Evolutionary conservation across 2,797 vertebrate species (phyloP).

Genomic region (Alcedo quadribrachys): DNA sequence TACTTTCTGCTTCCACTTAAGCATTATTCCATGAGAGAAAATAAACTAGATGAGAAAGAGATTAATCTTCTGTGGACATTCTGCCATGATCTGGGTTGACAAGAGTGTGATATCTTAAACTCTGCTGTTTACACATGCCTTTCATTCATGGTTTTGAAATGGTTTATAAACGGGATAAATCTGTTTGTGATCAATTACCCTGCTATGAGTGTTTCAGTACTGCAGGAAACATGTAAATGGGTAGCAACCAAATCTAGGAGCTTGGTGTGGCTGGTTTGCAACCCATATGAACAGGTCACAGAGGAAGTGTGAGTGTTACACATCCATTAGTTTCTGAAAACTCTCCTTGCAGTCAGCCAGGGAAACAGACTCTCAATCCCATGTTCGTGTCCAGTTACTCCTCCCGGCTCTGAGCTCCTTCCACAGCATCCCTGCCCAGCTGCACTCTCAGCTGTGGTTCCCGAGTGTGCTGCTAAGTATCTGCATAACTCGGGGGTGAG

Average conservation of each 20-base stretch:
- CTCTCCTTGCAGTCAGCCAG: background rate
- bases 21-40: background rate
- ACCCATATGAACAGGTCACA: background rate
- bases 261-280: background rate
- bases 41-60: background rate
- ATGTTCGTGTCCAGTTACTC: accelerated
- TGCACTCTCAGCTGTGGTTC: background rate
- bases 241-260: background rate
- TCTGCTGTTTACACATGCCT: background rate
- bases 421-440: background rate
- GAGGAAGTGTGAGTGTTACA: background rate
- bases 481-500: background rate
- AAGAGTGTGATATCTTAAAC: background rate
- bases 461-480: background rate
- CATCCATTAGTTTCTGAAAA: background rate
- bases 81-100: background rate
- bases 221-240: background rate
- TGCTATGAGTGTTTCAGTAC: background rate
- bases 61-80: background rate
- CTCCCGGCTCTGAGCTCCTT: background rate
- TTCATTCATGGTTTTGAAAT: background rate
- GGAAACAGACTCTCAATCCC: accelerated
- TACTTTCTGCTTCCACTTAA: background rate
- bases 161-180: background rate
- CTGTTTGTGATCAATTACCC: background rate